Base-by-base conservation (phyloP, 2,888 invertebrate genomes). In the Drepana falcataria region DNA sequence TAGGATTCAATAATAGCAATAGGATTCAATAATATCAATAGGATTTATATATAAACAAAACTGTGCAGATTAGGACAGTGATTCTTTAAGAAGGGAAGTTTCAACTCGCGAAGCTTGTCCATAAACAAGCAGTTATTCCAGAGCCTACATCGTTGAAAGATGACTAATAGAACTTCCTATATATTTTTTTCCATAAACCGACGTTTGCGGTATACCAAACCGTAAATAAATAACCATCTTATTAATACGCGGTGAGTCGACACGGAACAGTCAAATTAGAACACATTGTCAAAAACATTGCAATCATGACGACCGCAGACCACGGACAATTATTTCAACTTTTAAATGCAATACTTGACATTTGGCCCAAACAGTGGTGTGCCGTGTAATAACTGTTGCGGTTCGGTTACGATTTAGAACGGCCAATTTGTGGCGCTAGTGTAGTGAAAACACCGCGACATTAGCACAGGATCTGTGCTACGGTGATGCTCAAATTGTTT, bases 401-500 rank as follows among this genome's bases (percentile, higher is more conserved):
- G 77, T 74, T 60, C 53, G 64, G 62, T 59, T 59, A 66, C 67
- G 70, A 75, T 74, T 69, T 71, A 71, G 72, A 75, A 75, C 72
- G 75, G 73, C 63, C 80, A 78, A 74, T 81, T 79, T 79, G 81
- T 64, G 82, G 82, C 57, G 53, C 58, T 66, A 69, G 73, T 73
- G 72, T 72, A 73, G 75, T 68, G 75, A 68, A 73, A 75, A 75
- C 70, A 66, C 66, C 71, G 72, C 74, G 80, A 79, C 79, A 80
- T 83, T 83, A 81, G 66, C 81, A 65, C 78, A 81, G 84, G 80
- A 81, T 79, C 79, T 81, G 65, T 75, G 80, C 75, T 72, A 61
- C 75, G 69, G 69, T 69, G 76, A 79, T 77, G 76, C 67, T 69
- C 73, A 79, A 82, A 84, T 85, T 83, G 85, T 82, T 81, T 82